Base-by-base conservation (phyloP, 2,113 vertebrate genomes). In the Ibidorhyncha struthersii region DNA sequence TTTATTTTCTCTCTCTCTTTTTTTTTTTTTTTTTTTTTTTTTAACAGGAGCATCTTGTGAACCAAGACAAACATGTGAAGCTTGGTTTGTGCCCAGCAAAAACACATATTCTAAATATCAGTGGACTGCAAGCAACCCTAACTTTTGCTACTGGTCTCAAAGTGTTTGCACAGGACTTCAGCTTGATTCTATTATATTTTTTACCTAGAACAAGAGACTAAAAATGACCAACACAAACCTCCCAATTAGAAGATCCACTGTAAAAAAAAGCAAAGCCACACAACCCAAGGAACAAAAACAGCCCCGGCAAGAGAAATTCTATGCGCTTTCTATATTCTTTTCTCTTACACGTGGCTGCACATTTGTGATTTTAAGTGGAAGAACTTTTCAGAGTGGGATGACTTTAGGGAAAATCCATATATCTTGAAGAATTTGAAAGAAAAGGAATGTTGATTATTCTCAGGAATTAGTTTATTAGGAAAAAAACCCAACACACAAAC, bases 41-140 rank as follows among this genome's bases (percentile, higher is more conserved):
- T 32, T 53, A 82, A 91, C 18, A 53, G 83, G 47, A 97, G 80
- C 63, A 95, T 96, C 94, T 55, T 59, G 55, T 79, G 92, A 97
- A 96, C 91, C 90, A 94, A 97, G 92, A 93, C 73, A 98, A 98
- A 97, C 49, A 96, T 90, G 73, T 26, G 86, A 88, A 63, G 72
- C 74, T 96, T 95, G 90, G 63, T 89, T 53, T 34, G 2, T 43
- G 82, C 96, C 80, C 96, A 96, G 96, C 52, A 97, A 96, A 97
- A 96, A 96, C 93, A 96, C 59, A 86, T 71, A 89, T 70, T 81
- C 80, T 76, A 91, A 95, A 86, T 92, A 90, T 92, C 45, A 86
- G 77, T 72, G 81, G 76, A 90, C 79, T 72, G 26, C 70, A 87
- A 93, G 80, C 90, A 95, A 43, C n/a, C 69, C 22, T 76, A 86